Percentiles rank a stretch among this genome's conserved stretches.
Evolutionary conservation across 2,888 invertebrate genomes (phyloP).

Genomic region (Drosophila engyochracea): DNA sequence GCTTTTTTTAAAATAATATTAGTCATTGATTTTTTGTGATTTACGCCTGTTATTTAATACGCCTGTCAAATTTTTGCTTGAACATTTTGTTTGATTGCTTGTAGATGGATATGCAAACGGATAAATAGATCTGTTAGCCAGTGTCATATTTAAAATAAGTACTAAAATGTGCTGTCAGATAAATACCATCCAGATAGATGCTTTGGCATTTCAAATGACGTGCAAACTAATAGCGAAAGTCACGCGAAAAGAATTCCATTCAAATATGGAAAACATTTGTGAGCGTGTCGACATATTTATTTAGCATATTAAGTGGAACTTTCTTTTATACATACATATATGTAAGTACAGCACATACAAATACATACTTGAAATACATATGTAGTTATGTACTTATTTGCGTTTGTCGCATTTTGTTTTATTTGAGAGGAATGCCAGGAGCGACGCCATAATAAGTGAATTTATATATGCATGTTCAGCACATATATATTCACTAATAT

Average conservation of each 20-base stretch:
- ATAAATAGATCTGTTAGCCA: too few species aligned
- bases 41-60: background rate
- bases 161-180: background rate
- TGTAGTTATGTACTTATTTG: background rate
- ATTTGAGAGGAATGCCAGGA: conserved; percentile 12
- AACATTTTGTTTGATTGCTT: background rate
- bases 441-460: background rate
- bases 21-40: background rate
- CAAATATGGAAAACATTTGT: conserved; percentile 13
- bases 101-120: background rate
- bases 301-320: conserved; percentile 44
- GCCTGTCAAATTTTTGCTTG: background rate
- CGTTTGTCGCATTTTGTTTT: conserved; percentile 18
- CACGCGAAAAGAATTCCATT: conserved; percentile 32
- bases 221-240: conserved; percentile 37
- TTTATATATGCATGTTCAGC: too few species aligned
- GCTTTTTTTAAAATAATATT: accelerated
- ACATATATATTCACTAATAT: background rate
- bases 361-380: background rate
- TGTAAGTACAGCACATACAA: background rate
- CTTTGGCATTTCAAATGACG: conserved; percentile 29
- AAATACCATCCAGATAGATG: background rate
- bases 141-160: background rate
- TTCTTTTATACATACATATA: background rate
- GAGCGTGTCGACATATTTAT: background rate